These are phyloP conservation scores for Electrona antarctica DNA, from an alignment of 2,113 vertebrate genomes.

Conservation along the genomic window DNA sequence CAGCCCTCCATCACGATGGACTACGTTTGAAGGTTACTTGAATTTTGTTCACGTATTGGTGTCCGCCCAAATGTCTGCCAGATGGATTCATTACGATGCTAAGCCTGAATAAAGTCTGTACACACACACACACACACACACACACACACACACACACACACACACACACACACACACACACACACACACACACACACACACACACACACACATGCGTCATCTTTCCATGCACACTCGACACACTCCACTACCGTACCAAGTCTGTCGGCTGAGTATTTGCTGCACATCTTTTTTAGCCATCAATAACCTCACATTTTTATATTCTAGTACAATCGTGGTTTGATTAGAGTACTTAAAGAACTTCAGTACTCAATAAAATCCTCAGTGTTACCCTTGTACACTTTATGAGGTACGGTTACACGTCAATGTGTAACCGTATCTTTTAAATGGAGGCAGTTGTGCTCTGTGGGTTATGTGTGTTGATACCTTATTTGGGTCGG, in stretches of 20 bases:
- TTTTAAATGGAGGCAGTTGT: constrained; percentile 39
- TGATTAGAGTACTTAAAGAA: not conserved
- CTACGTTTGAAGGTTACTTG: too few species aligned
- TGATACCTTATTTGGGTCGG: constrained; percentile 80
- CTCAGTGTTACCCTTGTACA: not conserved
- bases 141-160: not conserved
- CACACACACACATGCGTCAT: not conserved
- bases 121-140: not conserved
- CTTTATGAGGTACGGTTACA: not conserved
- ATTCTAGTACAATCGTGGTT: not conserved
- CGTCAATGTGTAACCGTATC: constrained; percentile 52
- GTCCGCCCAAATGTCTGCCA: not conserved
- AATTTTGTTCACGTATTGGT: not conserved
- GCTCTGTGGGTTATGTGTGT: constrained; percentile 51
- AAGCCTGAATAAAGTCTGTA: not conserved
- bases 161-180: not conserved
- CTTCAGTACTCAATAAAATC: not conserved
- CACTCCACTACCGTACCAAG: not conserved
- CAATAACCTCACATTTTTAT: not conserved
- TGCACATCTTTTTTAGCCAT: constrained; percentile 7
- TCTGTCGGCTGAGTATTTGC: constrained; percentile 4
- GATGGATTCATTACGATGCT: not conserved
- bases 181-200: not conserved
- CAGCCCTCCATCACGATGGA: too few species aligned
- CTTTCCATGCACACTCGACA: not conserved